phyloP scores from a whole-genome alignment of 2,797 vertebrate species.

The Aselliscus stoliczkanus region DNA sequence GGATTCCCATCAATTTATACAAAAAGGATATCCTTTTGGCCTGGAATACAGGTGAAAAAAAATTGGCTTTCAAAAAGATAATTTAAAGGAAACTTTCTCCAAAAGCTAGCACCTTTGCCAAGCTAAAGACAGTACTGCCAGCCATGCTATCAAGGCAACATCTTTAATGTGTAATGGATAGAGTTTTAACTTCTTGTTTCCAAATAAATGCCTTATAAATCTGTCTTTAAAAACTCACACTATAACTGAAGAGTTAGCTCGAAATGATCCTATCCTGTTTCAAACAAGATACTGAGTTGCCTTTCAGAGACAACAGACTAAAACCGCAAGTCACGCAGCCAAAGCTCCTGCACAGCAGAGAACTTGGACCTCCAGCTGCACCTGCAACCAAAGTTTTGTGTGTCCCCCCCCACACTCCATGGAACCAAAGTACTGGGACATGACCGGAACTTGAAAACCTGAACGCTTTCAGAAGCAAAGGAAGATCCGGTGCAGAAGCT shows the following conservation, averaged over 20 bases:
- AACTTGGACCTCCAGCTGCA: neutral
- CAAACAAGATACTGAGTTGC: neutral
- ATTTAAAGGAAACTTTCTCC: neutral
- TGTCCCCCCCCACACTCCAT: accelerated
- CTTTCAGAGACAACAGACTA: neutral
- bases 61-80: neutral
- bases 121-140: neutral
- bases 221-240: neutral
- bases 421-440: neutral
- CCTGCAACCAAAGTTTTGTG: neutral
- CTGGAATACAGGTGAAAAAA: neutral
- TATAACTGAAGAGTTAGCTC: neutral
- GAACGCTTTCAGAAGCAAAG: neutral
- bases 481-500: neutral
- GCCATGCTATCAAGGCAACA: neutral
- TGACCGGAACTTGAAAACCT: neutral
- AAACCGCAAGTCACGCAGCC: too few relatives aligned
- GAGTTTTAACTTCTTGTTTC: neutral
- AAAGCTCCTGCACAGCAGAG: neutral
- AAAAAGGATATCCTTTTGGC: neutral
- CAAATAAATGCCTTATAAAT: neutral
- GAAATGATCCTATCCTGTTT: neutral
- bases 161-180: neutral
- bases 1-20: neutral
- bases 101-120: neutral